A percentile compares a stretch with the other conserved stretches of the same genome.
Evolutionary conservation across 37 sponge, comb jelly and placozoan genomes (phyloP).

Genomic region (Bolinopsis microptera): DNA sequence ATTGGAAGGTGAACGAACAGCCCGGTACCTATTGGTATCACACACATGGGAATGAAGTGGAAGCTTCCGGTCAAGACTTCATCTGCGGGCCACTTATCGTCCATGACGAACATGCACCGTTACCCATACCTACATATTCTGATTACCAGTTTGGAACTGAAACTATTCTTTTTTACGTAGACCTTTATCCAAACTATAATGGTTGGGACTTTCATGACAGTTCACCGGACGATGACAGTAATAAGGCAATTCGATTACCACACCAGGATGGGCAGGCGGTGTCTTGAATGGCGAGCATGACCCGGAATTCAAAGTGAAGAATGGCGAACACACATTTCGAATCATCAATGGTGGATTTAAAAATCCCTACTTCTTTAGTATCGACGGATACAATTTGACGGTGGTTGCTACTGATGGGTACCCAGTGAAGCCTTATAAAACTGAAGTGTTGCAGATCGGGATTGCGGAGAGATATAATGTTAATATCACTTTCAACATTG

Average conservation of each 20-base stretch:
- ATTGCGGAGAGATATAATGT: neutral
- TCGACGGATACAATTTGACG: neutral
- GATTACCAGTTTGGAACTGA: neutral
- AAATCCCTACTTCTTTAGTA: neutral
- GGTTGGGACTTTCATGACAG: neutral
- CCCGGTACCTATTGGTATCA: too few relatives aligned
- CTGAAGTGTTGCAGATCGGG: neutral
- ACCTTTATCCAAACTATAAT: neutral
- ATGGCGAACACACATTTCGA: neutral
- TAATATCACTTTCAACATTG: neutral
- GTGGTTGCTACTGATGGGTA: neutral
- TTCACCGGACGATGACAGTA: neutral
- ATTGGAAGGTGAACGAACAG: neutral
- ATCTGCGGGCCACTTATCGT: neutral
- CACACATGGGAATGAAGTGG: neutral
- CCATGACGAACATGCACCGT: neutral
- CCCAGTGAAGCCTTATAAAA: neutral
- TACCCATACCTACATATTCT: too few relatives aligned
- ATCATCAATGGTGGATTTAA: neutral
- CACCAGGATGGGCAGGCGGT: neutral
- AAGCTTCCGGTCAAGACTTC: neutral
- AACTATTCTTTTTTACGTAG: neutral
- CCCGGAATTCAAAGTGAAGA: neutral
- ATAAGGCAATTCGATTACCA: neutral
- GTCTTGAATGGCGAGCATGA: neutral